Conservation (phyloP, 2,797 vertebrate species). For the Kryptopterus vitreolus region DNA sequence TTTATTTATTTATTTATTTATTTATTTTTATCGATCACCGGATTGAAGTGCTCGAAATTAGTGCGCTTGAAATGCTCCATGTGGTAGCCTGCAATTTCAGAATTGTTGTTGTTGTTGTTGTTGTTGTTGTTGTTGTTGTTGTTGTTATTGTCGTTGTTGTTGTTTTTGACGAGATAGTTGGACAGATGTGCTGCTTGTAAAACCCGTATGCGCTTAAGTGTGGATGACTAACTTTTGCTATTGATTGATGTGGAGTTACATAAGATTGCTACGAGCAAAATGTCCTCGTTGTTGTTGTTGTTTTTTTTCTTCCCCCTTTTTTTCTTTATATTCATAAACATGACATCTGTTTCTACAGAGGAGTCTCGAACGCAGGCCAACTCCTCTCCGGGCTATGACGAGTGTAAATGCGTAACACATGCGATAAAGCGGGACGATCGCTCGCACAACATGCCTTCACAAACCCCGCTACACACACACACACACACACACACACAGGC, state of each 20-base stretch:
- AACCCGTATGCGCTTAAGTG: constrained; percentile 21
- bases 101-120: neutral
- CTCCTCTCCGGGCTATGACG: neutral
- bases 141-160: constrained; percentile 9
- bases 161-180: constrained; percentile 27
- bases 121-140: constrained; percentile 1
- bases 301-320: neutral
- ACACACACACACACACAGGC: neutral
- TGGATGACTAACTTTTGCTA: constrained; percentile 29
- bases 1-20: too few relatives aligned
- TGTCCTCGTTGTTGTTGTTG: neutral
- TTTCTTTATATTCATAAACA: constrained; percentile 2
- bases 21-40: constrained; percentile 56
- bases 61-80: constrained; percentile 26
- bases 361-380: constrained; percentile 10
- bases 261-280: constrained; percentile 25
- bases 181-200: constrained; percentile 30
- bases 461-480: neutral
- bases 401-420: constrained; percentile 27
- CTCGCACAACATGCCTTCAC: neutral
- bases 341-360: constrained; percentile 27
- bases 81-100: constrained; percentile 31
- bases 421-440: constrained; percentile 5
- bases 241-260: constrained; percentile 39
- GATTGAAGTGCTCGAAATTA: constrained; percentile 42